Percentiles rank a stretch among this genome's conserved stretches.
Conservation (phyloP, 1,140 invertebrate genomes). For the Drosophila grimshawi region DNA sequence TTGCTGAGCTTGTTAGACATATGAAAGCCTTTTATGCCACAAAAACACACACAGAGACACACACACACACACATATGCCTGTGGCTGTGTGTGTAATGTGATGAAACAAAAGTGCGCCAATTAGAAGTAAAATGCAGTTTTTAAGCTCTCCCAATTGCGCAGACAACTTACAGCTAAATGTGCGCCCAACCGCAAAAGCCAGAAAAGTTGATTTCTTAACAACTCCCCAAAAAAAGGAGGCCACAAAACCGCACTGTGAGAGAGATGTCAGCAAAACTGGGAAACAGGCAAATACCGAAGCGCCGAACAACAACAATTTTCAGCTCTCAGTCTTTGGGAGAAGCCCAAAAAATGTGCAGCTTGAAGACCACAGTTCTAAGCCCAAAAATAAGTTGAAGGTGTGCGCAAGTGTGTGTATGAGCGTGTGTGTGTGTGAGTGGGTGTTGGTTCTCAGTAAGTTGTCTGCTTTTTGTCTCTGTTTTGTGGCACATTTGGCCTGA, state of each 20-base stretch:
- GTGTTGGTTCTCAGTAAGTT: constrained; percentile 69
- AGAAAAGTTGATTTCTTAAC: constrained; percentile 80
- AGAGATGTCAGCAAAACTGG: constrained; percentile 52
- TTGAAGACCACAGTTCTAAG: constrained; percentile 70
- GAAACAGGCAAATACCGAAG: constrained; percentile 35
- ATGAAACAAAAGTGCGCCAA: constrained; percentile 79
- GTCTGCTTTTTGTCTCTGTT: constrained; percentile 75
- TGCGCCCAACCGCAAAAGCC: constrained; percentile 69
- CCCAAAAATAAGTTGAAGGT: constrained; percentile 33
- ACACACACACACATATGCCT: constrained; percentile 19
- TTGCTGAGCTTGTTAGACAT: constrained; percentile 76
- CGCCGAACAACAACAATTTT: not conserved
- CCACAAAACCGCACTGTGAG: constrained; percentile 47
- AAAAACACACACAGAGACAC: constrained; percentile 8
- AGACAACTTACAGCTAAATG: constrained; percentile 47
- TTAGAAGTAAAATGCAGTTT: constrained; percentile 74
- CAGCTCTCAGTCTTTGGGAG: constrained; percentile 2
- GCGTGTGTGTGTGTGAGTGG: constrained; percentile 6
- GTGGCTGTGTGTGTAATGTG: constrained; percentile 48
- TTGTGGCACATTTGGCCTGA: constrained; percentile 50
- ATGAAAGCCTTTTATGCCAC: constrained; percentile 60
- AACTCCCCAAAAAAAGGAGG: constrained; percentile 42
- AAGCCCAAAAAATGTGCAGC: constrained; percentile 51
- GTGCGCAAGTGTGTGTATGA: not conserved
- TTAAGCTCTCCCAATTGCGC: constrained; percentile 59